Evolutionary conservation across 2,797 vertebrate species (phyloP), one percentile per base, ranked within the genome.

Genomic region (Botia kubotai): DNA sequence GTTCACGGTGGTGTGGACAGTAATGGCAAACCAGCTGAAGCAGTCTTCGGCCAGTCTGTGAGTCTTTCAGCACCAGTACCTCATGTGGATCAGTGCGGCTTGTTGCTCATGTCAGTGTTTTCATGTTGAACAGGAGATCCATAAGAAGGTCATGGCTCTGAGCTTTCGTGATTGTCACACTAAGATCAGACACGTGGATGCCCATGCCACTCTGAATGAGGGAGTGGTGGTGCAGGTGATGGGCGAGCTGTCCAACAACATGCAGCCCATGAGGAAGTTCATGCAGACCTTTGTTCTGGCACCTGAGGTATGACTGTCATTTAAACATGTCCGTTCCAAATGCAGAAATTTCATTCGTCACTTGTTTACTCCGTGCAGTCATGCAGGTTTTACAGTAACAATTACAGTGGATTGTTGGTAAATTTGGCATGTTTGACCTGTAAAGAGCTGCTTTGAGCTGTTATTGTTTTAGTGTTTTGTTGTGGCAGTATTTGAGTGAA

Each of bases 141-240:
- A 99, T 77, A 97, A 98, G 90, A 96, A 97, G 81, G 97, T 99
- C 81, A 96, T 99, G 95, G 97, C 97, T 1, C 90, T 98, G 86
- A 97, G 96, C 87, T 99, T 99, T 88, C 95, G 96, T 4, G 97
- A 99, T 2, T 99, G 98, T 85, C 97, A 97, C 91, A 98, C 97
- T 0, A 99, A 98, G 92, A 99, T 99, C 83, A 90, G 96, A 1
- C 97, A 99, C 0, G 97, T 99, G 81, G 98, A 99, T 17, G 97
- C 98, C 26, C 97, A 99, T 1, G 96, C 97, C 75, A 98, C 97
- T 2, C 93, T 99, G 69, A 99, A 95, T 0, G 97, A 99, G 14
- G 98, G 97, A 0, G 97, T 99, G 81, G 97, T 99, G 70, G 97
- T 99, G 48, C 97, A 99, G 90, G 97, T 99, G 89, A 97, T 99